A percentile compares a stretch with the other conserved stretches of the same genome.
These are phyloP conservation scores for Mus minutoides DNA, from an alignment of 2,797 vertebrate genomes.

Conservation along the genomic window DNA sequence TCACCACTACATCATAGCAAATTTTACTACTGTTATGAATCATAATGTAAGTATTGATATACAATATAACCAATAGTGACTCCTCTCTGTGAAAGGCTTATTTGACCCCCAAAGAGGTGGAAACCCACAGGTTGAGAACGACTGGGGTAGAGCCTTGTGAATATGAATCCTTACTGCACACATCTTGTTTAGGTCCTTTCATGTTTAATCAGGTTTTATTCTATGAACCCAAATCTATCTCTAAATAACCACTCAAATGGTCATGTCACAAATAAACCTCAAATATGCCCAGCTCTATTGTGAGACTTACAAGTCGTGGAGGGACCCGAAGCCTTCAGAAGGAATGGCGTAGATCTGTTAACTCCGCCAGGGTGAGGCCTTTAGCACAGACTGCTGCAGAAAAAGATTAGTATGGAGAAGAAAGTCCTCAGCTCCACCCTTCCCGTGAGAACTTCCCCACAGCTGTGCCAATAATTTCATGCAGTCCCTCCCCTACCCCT, in stretches of 20 bases:
- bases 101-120: background rate
- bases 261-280: background rate
- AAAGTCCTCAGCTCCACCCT: background rate
- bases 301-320: fast-evolving
- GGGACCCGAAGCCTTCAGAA: background rate
- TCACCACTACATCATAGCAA: background rate
- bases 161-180: background rate
- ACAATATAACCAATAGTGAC: background rate
- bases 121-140: background rate
- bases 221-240: background rate
- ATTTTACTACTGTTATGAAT: background rate
- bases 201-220: background rate
- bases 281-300: background rate
- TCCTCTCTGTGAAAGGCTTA: no score
- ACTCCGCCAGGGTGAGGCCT: background rate
- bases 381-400: background rate
- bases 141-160: background rate
- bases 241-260: background rate
- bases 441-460: background rate
- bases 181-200: background rate
- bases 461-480: background rate
- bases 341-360: background rate
- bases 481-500: no score
- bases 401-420: background rate
- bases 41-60: background rate